phyloP scores from a whole-genome alignment of 2,797 vertebrate genomes.

The Acipenser oxyrinchus region DNA sequence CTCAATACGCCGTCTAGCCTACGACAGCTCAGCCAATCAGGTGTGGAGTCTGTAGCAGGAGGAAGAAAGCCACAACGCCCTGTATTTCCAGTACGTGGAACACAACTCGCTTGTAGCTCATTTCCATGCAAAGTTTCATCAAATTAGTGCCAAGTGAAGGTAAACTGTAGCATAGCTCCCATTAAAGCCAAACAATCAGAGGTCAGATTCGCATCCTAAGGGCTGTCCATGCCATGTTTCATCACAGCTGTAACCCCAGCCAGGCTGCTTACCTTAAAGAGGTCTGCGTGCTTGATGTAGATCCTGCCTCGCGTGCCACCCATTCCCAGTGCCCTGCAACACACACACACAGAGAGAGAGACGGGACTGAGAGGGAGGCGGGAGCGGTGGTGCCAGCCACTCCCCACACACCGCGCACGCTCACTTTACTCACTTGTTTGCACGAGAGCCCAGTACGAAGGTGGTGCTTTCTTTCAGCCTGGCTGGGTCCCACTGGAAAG shows the following conservation, averaged over 20 bases:
- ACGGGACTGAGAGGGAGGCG: constrained; percentile 19
- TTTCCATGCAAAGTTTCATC: too few species aligned
- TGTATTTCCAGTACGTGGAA: too few species aligned
- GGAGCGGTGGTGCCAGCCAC: background rate
- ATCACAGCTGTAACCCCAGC: background rate
- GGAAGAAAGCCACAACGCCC: too few species aligned
- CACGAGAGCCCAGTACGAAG: constrained; percentile 91
- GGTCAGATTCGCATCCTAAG: too few species aligned
- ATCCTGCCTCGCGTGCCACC: constrained; percentile 94
- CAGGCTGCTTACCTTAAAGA: constrained; percentile 81
- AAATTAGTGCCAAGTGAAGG: too few species aligned
- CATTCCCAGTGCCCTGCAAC: constrained; percentile 91
- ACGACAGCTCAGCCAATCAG: too few species aligned
- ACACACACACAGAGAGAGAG: background rate
- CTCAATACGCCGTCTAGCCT: too few species aligned
- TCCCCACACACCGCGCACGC: background rate
- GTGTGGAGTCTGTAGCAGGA: too few species aligned
- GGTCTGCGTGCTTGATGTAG: constrained; percentile 91
- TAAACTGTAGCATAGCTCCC: too few species aligned
- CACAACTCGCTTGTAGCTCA: too few species aligned
- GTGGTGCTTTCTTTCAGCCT: constrained; percentile 79
- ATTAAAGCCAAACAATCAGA: too few species aligned
- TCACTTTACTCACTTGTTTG: constrained; percentile 81
- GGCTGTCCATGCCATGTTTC: too few species aligned
- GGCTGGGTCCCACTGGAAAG: constrained; percentile 82